Evolutionary conservation across 2,113 vertebrate genomes (phyloP).

Genomic region (Gambusia holbrooki): DNA sequence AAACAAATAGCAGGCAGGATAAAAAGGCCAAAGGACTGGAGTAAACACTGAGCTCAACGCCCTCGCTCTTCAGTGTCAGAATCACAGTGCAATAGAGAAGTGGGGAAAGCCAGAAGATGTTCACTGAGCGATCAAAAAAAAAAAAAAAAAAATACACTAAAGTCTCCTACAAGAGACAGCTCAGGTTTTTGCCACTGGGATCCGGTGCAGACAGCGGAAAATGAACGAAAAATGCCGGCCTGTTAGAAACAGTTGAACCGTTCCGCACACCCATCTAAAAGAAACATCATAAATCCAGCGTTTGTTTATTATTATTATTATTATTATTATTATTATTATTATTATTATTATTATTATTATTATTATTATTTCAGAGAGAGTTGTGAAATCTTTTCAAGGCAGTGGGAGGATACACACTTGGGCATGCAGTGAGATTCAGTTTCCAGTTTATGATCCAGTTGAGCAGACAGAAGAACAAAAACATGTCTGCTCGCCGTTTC

Average conservation of each 20-base stretch:
- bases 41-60: not conserved
- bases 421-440: not conserved
- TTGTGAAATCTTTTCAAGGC: constrained; percentile 9
- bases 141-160: no score
- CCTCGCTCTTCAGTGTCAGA: constrained; percentile 8
- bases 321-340: no score
- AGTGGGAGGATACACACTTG: constrained; percentile 15
- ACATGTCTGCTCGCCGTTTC: not conserved
- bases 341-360: no score
- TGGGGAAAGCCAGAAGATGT: not conserved
- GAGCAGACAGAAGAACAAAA: constrained; percentile 6
- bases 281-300: constrained; percentile 24
- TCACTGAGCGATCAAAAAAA: not conserved
- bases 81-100: not conserved
- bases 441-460: constrained; percentile 24
- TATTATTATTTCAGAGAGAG: constrained; percentile 4
- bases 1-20: constrained; percentile 34
- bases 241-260: constrained; percentile 4
- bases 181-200: not conserved
- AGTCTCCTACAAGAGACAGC: constrained; percentile 11
- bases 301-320: no score
- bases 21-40: constrained; percentile 11
- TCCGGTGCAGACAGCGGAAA: not conserved
- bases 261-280: constrained; percentile 1
- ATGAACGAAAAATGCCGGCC: constrained; percentile 16